Evolutionary conservation across 2,888 invertebrate genomes (phyloP).

Genomic region (Muscina levida): DNA sequence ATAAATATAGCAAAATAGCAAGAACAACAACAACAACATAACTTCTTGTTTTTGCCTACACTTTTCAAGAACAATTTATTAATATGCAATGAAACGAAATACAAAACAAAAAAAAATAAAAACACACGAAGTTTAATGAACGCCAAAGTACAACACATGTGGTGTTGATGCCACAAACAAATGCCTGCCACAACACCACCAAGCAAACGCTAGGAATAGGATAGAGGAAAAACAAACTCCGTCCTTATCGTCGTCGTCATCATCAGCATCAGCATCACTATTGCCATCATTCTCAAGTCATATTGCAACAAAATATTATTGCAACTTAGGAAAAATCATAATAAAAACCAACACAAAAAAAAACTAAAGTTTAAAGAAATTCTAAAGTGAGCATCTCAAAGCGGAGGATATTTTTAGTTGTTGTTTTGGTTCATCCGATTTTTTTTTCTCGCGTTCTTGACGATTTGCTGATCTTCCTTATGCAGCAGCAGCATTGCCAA

Average conservation of each 20-base stretch:
- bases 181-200: slow-evolving; percentile 33
- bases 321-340: slow-evolving; percentile 2
- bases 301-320: slow-evolving; percentile 56
- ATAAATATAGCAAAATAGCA: slow-evolving; percentile 58
- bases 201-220: slow-evolving; percentile 5
- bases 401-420: slow-evolving; percentile 61
- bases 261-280: too few relatives aligned
- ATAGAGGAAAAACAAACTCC: slow-evolving; percentile 24
- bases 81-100: too few relatives aligned
- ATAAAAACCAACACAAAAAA: neutral
- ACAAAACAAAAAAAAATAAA: slow-evolving; percentile 40
- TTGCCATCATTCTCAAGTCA: slow-evolving; percentile 30
- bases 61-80: slow-evolving; percentile 62
- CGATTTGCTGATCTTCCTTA: neutral
- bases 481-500: neutral
- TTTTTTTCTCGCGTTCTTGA: too few relatives aligned
- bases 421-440: slow-evolving; percentile 19
- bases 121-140: slow-evolving; percentile 63
- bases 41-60: neutral
- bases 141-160: slow-evolving; percentile 66
- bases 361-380: slow-evolving; percentile 32
- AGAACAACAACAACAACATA: too few relatives aligned
- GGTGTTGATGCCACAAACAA: slow-evolving; percentile 45
- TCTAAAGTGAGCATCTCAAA: slow-evolving; percentile 23
- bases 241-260: neutral